phyloP scores from a whole-genome alignment of 2,113 vertebrate genomes.

The Callopanchax toddi region DNA sequence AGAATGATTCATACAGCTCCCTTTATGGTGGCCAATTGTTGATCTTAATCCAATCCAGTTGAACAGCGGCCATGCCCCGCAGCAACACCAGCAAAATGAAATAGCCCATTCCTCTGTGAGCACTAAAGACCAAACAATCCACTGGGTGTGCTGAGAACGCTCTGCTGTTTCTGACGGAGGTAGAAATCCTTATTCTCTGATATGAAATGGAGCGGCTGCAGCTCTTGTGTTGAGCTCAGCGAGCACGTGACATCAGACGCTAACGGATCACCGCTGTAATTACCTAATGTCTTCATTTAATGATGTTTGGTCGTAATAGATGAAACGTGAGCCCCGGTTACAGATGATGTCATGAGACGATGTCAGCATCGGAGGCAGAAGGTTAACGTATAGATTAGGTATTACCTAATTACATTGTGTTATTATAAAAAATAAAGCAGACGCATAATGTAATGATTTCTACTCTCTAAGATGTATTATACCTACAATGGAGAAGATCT shows the following conservation, averaged over 20 bases:
- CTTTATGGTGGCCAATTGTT: constrained; percentile 42
- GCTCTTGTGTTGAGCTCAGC: not conserved
- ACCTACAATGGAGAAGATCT: not conserved
- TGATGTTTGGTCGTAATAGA: not conserved
- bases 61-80: constrained; percentile 47
- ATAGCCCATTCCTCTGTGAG: constrained; percentile 37
- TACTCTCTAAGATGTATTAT: not conserved
- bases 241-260: not conserved
- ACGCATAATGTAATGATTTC: not conserved
- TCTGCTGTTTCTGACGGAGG: not conserved
- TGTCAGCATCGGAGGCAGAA: not conserved
- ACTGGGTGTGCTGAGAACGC: constrained; percentile 15
- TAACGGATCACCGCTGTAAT: not conserved
- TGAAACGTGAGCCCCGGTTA: not conserved
- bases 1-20: constrained; percentile 35
- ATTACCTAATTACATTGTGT: not conserved
- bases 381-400: not conserved
- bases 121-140: constrained; percentile 16
- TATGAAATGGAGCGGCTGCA: not conserved
- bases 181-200: not conserved
- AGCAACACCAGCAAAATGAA: constrained; percentile 48
- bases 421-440: too few species aligned
- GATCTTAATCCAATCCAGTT: constrained; percentile 52
- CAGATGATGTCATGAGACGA: not conserved
- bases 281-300: not conserved